Evolutionary conservation across 1,140 invertebrate species (phyloP).

Genomic region (Latrodectus geometricus): DNA sequence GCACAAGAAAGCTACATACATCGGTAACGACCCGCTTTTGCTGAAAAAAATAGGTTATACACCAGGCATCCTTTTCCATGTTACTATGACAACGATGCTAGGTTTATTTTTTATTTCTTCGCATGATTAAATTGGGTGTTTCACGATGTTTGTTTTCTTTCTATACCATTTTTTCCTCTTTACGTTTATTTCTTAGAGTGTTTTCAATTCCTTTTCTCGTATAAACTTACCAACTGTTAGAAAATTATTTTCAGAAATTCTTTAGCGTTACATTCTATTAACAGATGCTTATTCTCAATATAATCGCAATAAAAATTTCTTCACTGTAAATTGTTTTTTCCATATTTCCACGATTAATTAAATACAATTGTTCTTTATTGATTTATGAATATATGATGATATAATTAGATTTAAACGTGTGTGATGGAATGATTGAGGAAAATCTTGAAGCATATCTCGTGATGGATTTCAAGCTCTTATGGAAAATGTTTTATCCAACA

Average conservation of each 20-base stretch:
- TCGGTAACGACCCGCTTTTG: neutral
- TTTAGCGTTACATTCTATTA: neutral
- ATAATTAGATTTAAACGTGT: no score
- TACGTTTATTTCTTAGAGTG: neutral
- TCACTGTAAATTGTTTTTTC: no score
- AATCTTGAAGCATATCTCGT: no score
- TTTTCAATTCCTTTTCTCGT: neutral
- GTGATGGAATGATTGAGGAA: no score
- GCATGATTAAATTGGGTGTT: slow-evolving; percentile 1
- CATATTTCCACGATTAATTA: no score
- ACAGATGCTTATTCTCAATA: neutral
- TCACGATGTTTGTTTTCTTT: slow-evolving; percentile 1
- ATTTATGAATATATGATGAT: no score
- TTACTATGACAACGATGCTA: neutral
- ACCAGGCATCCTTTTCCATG: neutral
- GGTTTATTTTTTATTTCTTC: neutral
- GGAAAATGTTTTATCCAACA: no score
- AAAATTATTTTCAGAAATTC: neutral
- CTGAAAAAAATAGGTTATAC: neutral
- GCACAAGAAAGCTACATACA: neutral
- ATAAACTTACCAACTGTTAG: neutral
- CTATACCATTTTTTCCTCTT: neutral
- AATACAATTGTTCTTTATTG: no score
- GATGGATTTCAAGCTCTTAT: no score
- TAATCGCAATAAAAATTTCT: neutral